These are phyloP conservation scores for Lophotriccus pileatus DNA, from an alignment of 2,797 vertebrate species.

Conservation along the genomic window DNA sequence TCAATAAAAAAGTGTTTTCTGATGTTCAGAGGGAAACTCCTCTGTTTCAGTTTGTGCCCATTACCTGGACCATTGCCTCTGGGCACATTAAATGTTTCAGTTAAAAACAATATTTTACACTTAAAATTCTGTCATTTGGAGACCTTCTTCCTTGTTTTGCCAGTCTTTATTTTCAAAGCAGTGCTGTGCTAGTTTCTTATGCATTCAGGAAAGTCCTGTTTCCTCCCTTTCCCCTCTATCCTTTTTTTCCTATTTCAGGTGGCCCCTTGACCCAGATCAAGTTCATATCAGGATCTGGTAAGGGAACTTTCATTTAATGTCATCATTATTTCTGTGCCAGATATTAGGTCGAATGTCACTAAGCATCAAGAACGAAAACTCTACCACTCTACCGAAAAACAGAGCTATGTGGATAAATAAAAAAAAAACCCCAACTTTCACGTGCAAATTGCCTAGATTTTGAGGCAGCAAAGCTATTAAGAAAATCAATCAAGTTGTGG, in stretches of 20 bases:
- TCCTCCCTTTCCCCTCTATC: background rate
- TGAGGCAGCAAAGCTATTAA: background rate
- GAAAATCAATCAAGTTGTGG: background rate
- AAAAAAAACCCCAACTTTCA: background rate
- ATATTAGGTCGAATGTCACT: background rate
- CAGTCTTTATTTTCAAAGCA: background rate
- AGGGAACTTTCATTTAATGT: background rate
- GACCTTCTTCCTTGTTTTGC: background rate
- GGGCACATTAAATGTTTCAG: background rate
- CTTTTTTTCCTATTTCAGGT: background rate
- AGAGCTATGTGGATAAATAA: background rate
- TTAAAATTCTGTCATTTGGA: background rate
- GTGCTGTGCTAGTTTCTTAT: background rate
- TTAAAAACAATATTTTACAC: background rate
- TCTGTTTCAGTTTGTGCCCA: fast-evolving
- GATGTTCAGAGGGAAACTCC: background rate
- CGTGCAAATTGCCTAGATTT: background rate
- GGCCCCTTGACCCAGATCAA: background rate
- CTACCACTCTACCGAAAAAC: background rate
- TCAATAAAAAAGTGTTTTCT: background rate
- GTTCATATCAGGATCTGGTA: background rate
- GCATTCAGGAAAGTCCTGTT: background rate
- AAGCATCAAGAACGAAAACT: background rate
- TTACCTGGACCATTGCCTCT: background rate
- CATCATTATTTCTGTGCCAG: background rate